phyloP scores from a whole-genome alignment of 2,797 vertebrate species.

The Clarias platycephalus region DNA sequence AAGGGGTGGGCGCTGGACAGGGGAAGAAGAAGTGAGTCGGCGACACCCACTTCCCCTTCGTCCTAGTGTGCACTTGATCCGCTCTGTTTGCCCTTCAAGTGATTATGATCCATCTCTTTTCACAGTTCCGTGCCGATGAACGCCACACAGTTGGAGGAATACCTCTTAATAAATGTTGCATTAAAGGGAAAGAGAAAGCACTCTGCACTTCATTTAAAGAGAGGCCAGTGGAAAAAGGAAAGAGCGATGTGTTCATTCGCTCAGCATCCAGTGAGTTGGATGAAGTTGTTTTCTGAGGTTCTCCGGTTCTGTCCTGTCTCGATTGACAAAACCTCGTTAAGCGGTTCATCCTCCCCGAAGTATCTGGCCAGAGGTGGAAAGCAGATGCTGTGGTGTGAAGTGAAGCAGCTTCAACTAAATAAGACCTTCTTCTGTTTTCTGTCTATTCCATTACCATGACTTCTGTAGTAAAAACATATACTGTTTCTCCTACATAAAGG shows the following conservation, averaged over 20 bases:
- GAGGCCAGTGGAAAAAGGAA: constrained; percentile 54
- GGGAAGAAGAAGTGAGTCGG: constrained; percentile 9
- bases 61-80: constrained; percentile 46
- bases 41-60: constrained; percentile 44
- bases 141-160: constrained; percentile 68
- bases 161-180: constrained; percentile 70
- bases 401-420: constrained; percentile 36
- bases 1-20: not conserved
- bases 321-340: constrained; percentile 71
- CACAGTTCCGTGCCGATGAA: constrained; percentile 65
- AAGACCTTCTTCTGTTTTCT: constrained; percentile 36
- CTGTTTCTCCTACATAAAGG: constrained; percentile 10
- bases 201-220: constrained; percentile 60
- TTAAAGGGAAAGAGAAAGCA: constrained; percentile 51
- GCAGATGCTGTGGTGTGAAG: constrained; percentile 44
- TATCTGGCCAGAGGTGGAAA: constrained; percentile 63
- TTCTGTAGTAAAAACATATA: constrained; percentile 7
- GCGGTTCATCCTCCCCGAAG: constrained; percentile 59
- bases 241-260: constrained; percentile 7
- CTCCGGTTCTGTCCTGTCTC: constrained; percentile 55
- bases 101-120: constrained; percentile 70
- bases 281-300: constrained; percentile 57
- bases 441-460: constrained; percentile 52
- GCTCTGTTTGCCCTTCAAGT: constrained; percentile 65
- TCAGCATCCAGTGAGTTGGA: constrained; percentile 31